A percentile compares a stretch with the other conserved stretches of the same genome.
These are phyloP conservation scores for Sycophila texana DNA, from an alignment of 2,888 invertebrate species.

Conservation along the genomic window DNA sequence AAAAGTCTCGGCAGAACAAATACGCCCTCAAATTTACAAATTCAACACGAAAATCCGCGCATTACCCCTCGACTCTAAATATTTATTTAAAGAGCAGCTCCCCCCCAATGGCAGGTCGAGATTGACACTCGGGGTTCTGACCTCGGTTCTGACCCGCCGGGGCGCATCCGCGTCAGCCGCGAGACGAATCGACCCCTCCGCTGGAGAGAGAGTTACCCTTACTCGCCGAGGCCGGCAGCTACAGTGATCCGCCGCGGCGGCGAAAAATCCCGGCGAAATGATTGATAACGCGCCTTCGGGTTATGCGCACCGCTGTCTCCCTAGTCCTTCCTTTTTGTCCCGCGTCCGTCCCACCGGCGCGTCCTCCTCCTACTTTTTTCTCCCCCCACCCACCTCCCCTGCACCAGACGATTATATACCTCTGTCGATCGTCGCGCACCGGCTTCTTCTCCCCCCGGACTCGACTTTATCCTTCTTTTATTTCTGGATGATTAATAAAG, in stretches of 20 bases:
- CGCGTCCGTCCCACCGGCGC: background rate
- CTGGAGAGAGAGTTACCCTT: background rate
- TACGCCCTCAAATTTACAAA: background rate
- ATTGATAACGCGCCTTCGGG: conserved; percentile 54
- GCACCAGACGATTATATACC: conserved; percentile 9
- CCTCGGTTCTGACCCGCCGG: background rate
- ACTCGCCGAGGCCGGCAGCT: background rate
- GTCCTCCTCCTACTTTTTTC: background rate
- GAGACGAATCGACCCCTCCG: conserved; percentile 44
- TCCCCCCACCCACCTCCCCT: background rate
- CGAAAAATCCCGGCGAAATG: conserved; percentile 45
- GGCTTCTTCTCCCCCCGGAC: conserved; percentile 5
- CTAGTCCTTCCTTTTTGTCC: conserved; percentile 3
- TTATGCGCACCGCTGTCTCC: conserved; percentile 52
- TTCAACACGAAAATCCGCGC: background rate
- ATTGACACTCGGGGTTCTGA: conserved; percentile 1
- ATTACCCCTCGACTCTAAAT: conserved; percentile 27
- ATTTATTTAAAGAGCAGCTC: conserved; percentile 31
- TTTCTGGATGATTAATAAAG: conserved; percentile 49
- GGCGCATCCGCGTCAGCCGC: conserved; percentile 26
- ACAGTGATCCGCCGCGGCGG: conserved; percentile 12
- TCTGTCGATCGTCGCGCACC: conserved; percentile 22
- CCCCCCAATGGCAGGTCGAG: background rate
- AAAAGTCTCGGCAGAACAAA: no score
- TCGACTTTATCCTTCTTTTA: conserved; percentile 1